Conservation (phyloP, 1,140 invertebrate genomes). For the Drosophila hydei region DNA sequence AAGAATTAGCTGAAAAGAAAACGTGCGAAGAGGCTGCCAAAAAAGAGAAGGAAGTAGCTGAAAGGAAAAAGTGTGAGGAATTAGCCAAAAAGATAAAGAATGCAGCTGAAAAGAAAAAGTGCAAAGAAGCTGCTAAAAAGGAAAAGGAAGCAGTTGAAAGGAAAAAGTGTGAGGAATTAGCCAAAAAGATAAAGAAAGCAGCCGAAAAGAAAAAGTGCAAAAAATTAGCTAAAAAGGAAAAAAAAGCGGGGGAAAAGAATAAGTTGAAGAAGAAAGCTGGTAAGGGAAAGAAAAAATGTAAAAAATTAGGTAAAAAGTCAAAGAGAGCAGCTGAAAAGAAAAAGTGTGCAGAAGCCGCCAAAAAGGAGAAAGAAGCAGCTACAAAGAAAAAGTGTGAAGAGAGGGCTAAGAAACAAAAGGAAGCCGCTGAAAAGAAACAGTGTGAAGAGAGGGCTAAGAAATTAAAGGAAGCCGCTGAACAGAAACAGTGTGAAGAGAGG, state of each 20-base stretch:
- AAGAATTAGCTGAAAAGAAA: no score
- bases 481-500: neutral
- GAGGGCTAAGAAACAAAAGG: neutral
- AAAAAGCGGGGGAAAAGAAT: neutral
- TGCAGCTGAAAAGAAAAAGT: neutral
- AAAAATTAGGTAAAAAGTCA: neutral
- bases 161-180: neutral
- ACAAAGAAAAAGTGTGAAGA: neutral
- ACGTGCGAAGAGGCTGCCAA: neutral
- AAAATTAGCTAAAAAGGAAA: neutral
- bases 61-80: neutral
- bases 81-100: neutral
- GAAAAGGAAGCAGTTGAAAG: neutral
- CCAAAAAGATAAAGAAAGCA: neutral
- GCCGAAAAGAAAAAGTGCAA: neutral
- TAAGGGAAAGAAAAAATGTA: neutral
- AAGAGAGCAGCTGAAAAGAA: constrained; percentile 1
- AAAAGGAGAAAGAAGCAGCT: neutral
- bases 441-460: neutral
- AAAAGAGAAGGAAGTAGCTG: neutral
- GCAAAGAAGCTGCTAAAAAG: neutral
- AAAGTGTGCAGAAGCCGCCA: neutral
- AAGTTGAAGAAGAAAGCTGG: neutral
- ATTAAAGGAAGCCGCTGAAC: neutral
- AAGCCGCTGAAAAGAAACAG: neutral